Percentiles rank a stretch among this genome's conserved stretches.
These are phyloP conservation scores for Kuschelorhynchus macadamiae DNA, from an alignment of 2,888 invertebrate genomes.

Conservation along the genomic window DNA sequence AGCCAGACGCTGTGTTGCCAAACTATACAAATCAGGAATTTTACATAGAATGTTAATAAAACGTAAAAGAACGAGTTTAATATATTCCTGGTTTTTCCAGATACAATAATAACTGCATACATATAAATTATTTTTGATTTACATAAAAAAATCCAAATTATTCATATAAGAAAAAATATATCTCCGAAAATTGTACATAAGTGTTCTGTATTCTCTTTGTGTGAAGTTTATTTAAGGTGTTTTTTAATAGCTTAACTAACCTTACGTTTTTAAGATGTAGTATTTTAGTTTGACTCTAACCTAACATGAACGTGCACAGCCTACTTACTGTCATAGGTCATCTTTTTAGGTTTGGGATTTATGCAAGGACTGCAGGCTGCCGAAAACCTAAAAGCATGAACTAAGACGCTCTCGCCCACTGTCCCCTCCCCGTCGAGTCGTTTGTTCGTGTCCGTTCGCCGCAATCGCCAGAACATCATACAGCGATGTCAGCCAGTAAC, in stretches of 20 bases:
- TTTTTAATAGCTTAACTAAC: conserved; percentile 1
- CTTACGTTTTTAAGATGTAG: conserved; percentile 4
- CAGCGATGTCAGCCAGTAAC: conserved; percentile 54
- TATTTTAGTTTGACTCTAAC: conserved; percentile 33
- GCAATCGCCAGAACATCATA: too few species aligned
- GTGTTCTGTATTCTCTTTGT: too few species aligned
- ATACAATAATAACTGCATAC: too few species aligned
- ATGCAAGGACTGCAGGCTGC: conserved; percentile 1
- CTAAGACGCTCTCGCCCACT: conserved; percentile 17
- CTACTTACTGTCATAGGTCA: conserved; percentile 47
- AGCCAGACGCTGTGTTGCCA: too few species aligned
- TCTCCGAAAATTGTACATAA: too few species aligned
- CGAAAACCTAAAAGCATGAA: conserved; percentile 42
- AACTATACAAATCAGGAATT: too few species aligned
- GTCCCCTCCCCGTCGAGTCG: background rate
- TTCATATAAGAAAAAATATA: too few species aligned
- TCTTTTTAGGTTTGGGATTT: conserved; percentile 47
- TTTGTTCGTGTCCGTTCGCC: background rate
- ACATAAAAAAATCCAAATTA: too few species aligned
- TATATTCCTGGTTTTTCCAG: too few species aligned
- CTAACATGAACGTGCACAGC: conserved; percentile 24
- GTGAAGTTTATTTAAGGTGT: background rate
- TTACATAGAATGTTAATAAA: too few species aligned
- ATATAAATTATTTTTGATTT: too few species aligned
- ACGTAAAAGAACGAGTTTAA: too few species aligned